Evolutionary conservation across 2,113 vertebrate genomes (phyloP).

Genomic region (Cyphomyrus plagiostoma): DNA sequence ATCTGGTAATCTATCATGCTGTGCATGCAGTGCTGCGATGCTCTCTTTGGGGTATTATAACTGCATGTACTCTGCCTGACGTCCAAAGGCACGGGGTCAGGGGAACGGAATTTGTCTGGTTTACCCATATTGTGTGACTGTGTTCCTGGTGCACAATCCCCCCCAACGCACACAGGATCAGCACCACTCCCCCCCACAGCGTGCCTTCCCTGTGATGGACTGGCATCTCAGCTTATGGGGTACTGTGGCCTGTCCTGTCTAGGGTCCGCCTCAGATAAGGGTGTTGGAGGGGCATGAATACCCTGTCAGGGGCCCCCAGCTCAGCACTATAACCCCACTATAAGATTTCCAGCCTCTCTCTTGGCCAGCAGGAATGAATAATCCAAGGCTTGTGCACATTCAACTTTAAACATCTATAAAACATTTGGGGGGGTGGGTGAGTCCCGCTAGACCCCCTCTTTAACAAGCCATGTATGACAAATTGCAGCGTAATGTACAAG

Average conservation of each 20-base stretch:
- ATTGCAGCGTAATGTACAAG: constrained; percentile 84
- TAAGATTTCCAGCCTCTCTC: neutral
- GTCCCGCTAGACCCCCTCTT: constrained; percentile 79
- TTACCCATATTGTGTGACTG: neutral
- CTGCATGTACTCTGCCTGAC: neutral
- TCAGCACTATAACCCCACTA: neutral
- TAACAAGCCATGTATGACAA: constrained; percentile 88
- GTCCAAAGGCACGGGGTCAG: neutral
- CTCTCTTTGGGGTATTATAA: neutral
- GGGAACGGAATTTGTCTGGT: neutral
- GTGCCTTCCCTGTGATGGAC: neutral
- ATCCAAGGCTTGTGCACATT: constrained; percentile 68
- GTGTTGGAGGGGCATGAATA: neutral
- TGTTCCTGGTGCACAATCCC: neutral
- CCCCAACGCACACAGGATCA: too few species aligned
- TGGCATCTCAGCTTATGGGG: neutral
- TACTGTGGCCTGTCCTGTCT: neutral
- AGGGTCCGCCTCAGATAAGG: neutral
- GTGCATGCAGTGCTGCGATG: too few species aligned
- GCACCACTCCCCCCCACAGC: too few species aligned
- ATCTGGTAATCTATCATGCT: neutral
- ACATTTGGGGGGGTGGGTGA: constrained; percentile 44
- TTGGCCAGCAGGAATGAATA: constrained; percentile 42
- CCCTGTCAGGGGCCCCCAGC: neutral
- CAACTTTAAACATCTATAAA: constrained; percentile 77